Conservation (phyloP, 2,113 vertebrate species). For the Camelus bactrianus region DNA sequence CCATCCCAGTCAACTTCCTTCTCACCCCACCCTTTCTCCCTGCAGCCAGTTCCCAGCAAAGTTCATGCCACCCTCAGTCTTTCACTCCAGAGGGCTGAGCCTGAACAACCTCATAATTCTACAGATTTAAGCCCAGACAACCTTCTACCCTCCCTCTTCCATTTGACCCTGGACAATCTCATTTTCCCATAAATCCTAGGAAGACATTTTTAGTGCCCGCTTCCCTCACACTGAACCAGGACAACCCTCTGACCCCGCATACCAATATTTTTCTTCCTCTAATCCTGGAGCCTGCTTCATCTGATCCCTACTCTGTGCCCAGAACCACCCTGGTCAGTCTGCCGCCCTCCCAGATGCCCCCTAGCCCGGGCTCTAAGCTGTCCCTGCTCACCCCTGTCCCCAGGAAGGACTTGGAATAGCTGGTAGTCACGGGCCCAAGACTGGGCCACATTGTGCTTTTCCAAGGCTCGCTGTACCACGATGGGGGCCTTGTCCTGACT, state of each 20-base stretch:
- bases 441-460: constrained; percentile 90
- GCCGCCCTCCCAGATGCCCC: fast-evolving
- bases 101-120: neutral
- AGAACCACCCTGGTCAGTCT: neutral
- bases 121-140: neutral
- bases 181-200: neutral
- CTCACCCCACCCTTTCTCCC: neutral
- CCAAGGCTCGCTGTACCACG: constrained; percentile 90
- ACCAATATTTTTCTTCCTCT: neutral
- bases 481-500: constrained; percentile 92
- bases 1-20: neutral
- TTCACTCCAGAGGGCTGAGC: too few species aligned
- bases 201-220: neutral
- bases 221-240: neutral
- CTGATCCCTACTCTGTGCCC: neutral
- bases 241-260: neutral
- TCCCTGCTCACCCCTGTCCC: constrained; percentile 87
- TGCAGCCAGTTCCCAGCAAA: neutral
- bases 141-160: neutral
- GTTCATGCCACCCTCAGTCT: neutral
- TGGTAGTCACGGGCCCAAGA: constrained; percentile 86
- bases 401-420: constrained; percentile 90
- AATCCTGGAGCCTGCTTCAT: too few species aligned
- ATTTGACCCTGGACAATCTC: neutral
- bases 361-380: too few species aligned